These are phyloP conservation scores for Tetropium fuscum DNA, from an alignment of 2,888 invertebrate genomes.

Conservation along the genomic window DNA sequence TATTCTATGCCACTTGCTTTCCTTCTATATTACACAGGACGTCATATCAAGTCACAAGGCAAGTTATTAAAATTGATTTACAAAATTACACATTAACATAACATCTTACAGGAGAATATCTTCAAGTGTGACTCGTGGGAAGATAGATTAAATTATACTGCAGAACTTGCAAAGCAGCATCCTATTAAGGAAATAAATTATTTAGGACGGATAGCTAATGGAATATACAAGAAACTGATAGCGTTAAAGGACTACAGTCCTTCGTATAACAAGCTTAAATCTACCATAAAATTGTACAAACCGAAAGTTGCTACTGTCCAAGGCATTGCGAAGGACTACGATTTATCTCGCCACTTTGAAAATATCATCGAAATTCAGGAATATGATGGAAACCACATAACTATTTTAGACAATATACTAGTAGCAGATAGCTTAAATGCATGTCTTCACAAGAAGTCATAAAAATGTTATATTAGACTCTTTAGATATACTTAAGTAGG, in stretches of 20 bases:
- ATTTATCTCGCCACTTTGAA: constrained; percentile 71
- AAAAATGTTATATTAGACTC: no score
- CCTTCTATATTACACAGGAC: constrained; percentile 65
- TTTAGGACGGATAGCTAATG: constrained; percentile 28
- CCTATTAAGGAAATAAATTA: constrained; percentile 7
- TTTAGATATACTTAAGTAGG: no score
- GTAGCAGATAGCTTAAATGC: no score
- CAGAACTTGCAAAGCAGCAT: neutral
- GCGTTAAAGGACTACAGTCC: constrained; percentile 43
- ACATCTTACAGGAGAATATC: constrained; percentile 32
- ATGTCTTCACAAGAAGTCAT: no score
- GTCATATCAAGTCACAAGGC: constrained; percentile 63
- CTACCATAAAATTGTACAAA: constrained; percentile 45
- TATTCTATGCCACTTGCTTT: constrained; percentile 67
- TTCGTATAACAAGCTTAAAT: constrained; percentile 44
- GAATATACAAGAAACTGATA: constrained; percentile 43
- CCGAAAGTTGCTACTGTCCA: constrained; percentile 38
- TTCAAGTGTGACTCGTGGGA: constrained; percentile 29
- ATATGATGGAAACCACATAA: constrained; percentile 80
- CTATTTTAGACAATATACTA: constrained; percentile 76
- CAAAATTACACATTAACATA: no score
- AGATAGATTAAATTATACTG: constrained; percentile 20
- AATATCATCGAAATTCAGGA: constrained; percentile 71
- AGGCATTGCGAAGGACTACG: constrained; percentile 72
- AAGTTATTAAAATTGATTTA: constrained; percentile 17